Evolutionary conservation across 1,140 invertebrate species (phyloP).

Genomic region (Drosophila nikananu): DNA sequence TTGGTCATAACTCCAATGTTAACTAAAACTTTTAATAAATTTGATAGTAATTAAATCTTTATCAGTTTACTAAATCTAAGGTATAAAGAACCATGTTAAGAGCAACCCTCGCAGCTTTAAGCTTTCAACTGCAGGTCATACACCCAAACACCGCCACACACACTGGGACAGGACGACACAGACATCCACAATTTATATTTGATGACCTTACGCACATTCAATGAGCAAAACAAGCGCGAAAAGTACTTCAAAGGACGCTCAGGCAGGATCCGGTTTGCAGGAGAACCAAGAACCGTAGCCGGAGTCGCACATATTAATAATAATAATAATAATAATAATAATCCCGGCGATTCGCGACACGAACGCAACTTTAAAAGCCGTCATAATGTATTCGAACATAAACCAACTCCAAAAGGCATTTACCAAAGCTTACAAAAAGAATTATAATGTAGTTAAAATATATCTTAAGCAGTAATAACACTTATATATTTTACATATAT

Average conservation of each 20-base stretch:
- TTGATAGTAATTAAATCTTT: background rate
- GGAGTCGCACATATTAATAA: constrained; percentile 38
- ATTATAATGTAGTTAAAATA: background rate
- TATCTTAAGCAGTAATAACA: background rate
- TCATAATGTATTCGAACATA: constrained; percentile 58
- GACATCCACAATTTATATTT: constrained; percentile 66
- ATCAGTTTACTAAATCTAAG: background rate
- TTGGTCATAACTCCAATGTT: background rate
- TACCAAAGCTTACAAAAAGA: background rate
- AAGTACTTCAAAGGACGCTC: constrained; percentile 34
- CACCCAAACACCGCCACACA: constrained; percentile 3
- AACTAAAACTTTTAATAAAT: background rate
- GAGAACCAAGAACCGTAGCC: constrained; percentile 20
- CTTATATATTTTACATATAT: no score
- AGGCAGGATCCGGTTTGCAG: background rate
- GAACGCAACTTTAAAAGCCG: constrained; percentile 46
- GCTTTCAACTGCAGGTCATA: constrained; percentile 22
- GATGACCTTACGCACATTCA: constrained; percentile 63
- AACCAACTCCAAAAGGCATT: background rate
- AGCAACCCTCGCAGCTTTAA: constrained; percentile 18
- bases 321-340: constrained; percentile 66
- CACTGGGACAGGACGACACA: constrained; percentile 10
- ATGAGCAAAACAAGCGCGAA: constrained; percentile 36
- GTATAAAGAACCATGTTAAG: background rate
- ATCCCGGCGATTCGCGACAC: constrained; percentile 29